Conservation (phyloP, 2,113 vertebrate species). For the Thalassoma bifasciatum region DNA sequence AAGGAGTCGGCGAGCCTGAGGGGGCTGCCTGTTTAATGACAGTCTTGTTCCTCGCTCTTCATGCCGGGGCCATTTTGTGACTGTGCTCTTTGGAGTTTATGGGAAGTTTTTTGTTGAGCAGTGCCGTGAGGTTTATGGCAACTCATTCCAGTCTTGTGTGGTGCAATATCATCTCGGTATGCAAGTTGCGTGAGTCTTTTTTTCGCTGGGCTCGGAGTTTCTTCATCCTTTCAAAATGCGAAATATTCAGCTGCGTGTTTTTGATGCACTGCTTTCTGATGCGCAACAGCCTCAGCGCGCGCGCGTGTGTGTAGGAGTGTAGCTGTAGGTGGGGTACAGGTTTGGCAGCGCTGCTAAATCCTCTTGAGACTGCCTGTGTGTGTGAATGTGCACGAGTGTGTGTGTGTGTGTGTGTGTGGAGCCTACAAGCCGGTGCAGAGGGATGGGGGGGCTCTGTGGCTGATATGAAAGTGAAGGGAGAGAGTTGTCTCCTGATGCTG, state of each 20-base stretch:
- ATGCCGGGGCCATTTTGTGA: conserved; percentile 71
- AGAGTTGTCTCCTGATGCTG: conserved; percentile 73
- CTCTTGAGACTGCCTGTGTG: conserved; percentile 63
- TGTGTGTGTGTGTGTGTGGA: conserved; percentile 45
- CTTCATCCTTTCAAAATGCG: conserved; percentile 41
- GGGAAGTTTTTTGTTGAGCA: conserved; percentile 48
- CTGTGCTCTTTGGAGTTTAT: conserved; percentile 64
- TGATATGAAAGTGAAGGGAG: conserved; percentile 80
- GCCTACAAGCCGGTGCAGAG: conserved; percentile 38
- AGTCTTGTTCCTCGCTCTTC: conserved; percentile 59
- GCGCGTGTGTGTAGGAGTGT: conserved; percentile 44
- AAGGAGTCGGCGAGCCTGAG: conserved; percentile 47
- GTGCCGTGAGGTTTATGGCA: conserved; percentile 42
- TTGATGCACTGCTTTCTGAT: conserved; percentile 60
- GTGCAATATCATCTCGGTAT: conserved; percentile 32
- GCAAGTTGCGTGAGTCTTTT: conserved; percentile 39
- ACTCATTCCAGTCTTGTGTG: conserved; percentile 34
- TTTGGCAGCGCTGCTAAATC: conserved; percentile 60
- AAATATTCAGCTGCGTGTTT: conserved; percentile 61
- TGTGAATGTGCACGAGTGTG: conserved; percentile 7
- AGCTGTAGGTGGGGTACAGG: conserved; percentile 70
- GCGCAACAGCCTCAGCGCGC: conserved; percentile 45
- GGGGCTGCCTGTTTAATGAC: conserved; percentile 64
- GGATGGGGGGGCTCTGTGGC: conserved; percentile 65
- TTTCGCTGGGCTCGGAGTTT: conserved; percentile 36